A percentile compares a stretch with the other conserved stretches of the same genome.
These are phyloP conservation scores for Solea solea DNA, from an alignment of 2,113 vertebrate species.

Conservation along the genomic window DNA sequence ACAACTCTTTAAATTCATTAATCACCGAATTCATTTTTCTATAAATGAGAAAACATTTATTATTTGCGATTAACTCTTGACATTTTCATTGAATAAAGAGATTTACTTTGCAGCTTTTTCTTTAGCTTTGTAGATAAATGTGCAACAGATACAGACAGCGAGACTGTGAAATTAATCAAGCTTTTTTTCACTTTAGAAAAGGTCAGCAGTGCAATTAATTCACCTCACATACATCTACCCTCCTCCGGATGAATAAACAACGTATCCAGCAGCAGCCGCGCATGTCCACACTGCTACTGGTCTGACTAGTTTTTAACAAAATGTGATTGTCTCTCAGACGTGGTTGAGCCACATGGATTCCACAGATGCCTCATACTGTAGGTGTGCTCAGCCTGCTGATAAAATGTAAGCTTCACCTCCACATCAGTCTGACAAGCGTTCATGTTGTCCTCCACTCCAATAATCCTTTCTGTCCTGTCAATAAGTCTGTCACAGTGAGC, in stretches of 20 bases:
- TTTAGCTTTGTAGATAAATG: slow-evolving; percentile 4
- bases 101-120: neutral
- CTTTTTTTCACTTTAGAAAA: slow-evolving; percentile 49
- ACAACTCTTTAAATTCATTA: too few species aligned
- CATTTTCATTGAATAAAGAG: slow-evolving; percentile 2
- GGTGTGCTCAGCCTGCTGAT: slow-evolving; percentile 45
- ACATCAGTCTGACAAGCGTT: slow-evolving; percentile 50
- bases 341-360: slow-evolving; percentile 41
- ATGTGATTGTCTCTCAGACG: neutral
- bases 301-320: slow-evolving; percentile 54
- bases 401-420: slow-evolving; percentile 22
- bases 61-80: too few species aligned
- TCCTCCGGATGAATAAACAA: slow-evolving; percentile 28
- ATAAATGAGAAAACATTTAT: too few species aligned
- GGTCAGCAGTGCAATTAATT: slow-evolving; percentile 61
- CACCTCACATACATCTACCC: slow-evolving; percentile 28
- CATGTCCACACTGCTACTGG: slow-evolving; percentile 42
- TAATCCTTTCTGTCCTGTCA: slow-evolving; percentile 54
- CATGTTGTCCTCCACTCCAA: slow-evolving; percentile 36
- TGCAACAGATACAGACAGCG: slow-evolving; percentile 27
- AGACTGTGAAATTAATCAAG: slow-evolving; percentile 45
- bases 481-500: slow-evolving; percentile 55
- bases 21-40: too few species aligned
- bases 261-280: neutral
- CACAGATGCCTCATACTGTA: slow-evolving; percentile 42